Evolutionary conservation across 1,140 invertebrate genomes (phyloP), one percentile per base, ranked within the genome.

Genomic region (Nebria ingens): DNA sequence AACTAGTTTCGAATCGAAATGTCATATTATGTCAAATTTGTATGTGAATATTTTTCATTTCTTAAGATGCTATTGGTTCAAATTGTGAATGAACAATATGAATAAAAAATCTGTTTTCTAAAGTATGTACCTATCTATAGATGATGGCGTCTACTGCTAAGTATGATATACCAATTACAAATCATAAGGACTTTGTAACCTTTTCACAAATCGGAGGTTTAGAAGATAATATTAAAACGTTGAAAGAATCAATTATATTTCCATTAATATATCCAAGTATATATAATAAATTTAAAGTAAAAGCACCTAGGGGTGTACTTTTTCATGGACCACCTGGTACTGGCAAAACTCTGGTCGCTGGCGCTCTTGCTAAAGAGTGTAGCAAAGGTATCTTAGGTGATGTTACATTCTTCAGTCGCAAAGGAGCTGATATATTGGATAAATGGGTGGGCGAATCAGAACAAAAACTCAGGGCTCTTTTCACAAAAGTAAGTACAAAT

Each of bases 281-380:
- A 29, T 87, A 84, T 64, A 66, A 77, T 1, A 77, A 80, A 61
- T 79, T 86, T 58, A 79, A 83, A 58, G 72, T 89, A 13, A 78
- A 76, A 58, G 81, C 86, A 38, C 85, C 87, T 0, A 68, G 80
- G 55, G 86, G 87, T 17, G 77, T 90, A 38, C 66, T 91, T 2
- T 81, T 91, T 64, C 83, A 87, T 68, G 87, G 87, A 19, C 86
- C 86, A 20, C 86, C 86, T 64, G 87, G 85, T 29, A 79, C 77
- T 19, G 77, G 77, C 40, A 79, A 79, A 62, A 79, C 77, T 1
- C 60, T 79, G 3, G 69, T 78, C 0, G 77, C 76, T 19, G 71
- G 72, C 52, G 75, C 76, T n/a, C 62, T 79, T 34, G 76, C 75
- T 0, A 65, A 59, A 0, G 77, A 79, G 61, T 73, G 76, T 51